phyloP scores from a whole-genome alignment of 1,140 invertebrate species.

The Pinna nobilis region DNA sequence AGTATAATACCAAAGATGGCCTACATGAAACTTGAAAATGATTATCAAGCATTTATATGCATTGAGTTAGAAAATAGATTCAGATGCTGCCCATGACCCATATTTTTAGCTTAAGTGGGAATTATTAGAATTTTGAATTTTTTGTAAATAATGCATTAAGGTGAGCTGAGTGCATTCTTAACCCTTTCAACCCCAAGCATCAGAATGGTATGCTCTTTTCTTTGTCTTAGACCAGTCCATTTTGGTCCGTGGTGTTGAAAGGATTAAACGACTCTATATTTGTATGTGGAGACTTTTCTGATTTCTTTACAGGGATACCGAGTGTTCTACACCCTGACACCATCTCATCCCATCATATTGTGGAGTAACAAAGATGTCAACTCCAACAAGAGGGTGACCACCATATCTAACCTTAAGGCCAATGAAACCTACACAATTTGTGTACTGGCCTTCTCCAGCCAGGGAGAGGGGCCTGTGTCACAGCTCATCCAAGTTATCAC shows the following conservation, averaged over 20 bases:
- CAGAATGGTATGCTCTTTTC: too few relatives aligned
- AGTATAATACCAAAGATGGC: too few relatives aligned
- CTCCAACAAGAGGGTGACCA: constrained; percentile 94
- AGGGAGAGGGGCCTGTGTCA: constrained; percentile 80
- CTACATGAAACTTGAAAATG: too few relatives aligned
- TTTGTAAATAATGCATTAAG: too few relatives aligned
- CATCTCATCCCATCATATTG: constrained; percentile 87
- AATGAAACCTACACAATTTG: constrained; percentile 73
- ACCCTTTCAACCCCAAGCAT: too few relatives aligned
- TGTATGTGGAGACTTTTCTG: neutral
- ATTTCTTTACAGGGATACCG: constrained; percentile 90
- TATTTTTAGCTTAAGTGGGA: too few relatives aligned
- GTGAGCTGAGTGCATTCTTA: too few relatives aligned
- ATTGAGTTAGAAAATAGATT: too few relatives aligned
- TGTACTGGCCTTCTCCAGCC: constrained; percentile 71
- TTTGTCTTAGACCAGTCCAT: neutral
- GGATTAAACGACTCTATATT: neutral
- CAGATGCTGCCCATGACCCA: too few relatives aligned
- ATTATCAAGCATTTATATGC: too few relatives aligned
- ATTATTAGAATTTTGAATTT: too few relatives aligned
- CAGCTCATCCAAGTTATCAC: constrained; percentile 96
- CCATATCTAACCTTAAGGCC: constrained; percentile 79
- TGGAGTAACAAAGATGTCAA: constrained; percentile 86
- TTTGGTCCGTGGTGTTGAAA: neutral
- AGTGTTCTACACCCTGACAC: constrained; percentile 95